Evolutionary conservation across 2,888 invertebrate species (phyloP).

Genomic region (Orgyia antiqua): DNA sequence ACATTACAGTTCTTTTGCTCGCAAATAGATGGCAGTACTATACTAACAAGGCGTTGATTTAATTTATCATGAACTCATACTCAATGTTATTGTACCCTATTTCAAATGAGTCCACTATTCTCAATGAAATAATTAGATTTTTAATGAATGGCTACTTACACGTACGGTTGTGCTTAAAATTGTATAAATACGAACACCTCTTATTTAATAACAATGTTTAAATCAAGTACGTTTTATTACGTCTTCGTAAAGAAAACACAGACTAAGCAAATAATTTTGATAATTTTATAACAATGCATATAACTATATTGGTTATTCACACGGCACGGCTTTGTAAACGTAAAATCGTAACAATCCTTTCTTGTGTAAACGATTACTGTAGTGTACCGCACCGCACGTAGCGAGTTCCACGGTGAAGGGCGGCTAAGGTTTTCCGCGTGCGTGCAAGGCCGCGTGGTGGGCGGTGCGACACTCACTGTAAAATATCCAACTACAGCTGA

Average conservation of each 20-base stretch:
- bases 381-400: conserved; percentile 28
- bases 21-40: conserved; percentile 63
- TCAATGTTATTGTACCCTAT: neutral
- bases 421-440: conserved; percentile 24
- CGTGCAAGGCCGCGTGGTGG: conserved; percentile 10
- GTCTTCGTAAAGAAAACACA: no score
- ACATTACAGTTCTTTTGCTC: conserved; percentile 45
- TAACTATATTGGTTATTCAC: no score
- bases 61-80: conserved; percentile 18
- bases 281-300: no score
- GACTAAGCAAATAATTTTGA: no score
- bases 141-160: no score
- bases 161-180: no score
- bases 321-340: conserved; percentile 9
- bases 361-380: conserved; percentile 12
- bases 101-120: no score
- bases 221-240: no score
- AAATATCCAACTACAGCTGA: conserved; percentile 87
- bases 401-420: conserved; percentile 31
- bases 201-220: no score
- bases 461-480: conserved; percentile 79
- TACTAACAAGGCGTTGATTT: conserved; percentile 37
- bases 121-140: no score
- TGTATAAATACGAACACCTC: no score
- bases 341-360: conserved; percentile 8